A percentile compares a stretch with the other conserved stretches of the same genome.
These are phyloP conservation scores for Andrena minutula DNA, from an alignment of 2,888 invertebrate species.

Conservation along the genomic window DNA sequence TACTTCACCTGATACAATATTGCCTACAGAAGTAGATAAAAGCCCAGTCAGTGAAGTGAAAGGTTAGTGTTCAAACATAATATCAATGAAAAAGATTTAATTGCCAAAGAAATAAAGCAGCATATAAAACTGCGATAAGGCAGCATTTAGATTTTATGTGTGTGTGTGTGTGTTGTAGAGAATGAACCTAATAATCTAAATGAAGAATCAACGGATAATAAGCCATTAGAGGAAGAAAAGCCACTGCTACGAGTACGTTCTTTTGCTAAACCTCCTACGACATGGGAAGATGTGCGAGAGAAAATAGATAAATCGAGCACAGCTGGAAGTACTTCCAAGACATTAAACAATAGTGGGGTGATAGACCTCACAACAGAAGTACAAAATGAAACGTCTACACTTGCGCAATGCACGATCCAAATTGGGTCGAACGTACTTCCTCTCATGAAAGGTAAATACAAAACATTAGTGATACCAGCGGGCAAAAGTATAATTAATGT, in stretches of 20 bases:
- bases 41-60: constrained; percentile 22
- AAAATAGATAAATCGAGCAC: constrained; percentile 4
- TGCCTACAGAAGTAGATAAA: constrained; percentile 1
- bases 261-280: constrained; percentile 79
- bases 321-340: not conserved
- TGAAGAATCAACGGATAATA: constrained; percentile 25
- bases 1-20: not conserved
- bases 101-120: constrained; percentile 25
- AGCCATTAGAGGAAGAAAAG: constrained; percentile 43
- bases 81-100: constrained; percentile 26
- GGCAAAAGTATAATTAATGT: constrained; percentile 52
- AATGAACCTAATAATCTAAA: constrained; percentile 24
- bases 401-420: constrained; percentile 15
- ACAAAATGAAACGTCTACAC: not conserved
- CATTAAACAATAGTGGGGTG: constrained; percentile 20
- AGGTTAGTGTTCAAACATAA: constrained; percentile 54
- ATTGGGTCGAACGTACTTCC: constrained; percentile 32
- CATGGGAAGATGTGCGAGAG: constrained; percentile 75
- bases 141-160: constrained; percentile 38
- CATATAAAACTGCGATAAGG: not conserved
- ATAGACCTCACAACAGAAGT: constrained; percentile 62
- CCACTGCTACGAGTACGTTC: constrained; percentile 77
- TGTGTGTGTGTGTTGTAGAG: constrained; percentile 61
- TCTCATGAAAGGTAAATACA: constrained; percentile 30
- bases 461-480: constrained; percentile 31